Base-by-base conservation (phyloP, 2,797 vertebrate species). In the Sebastes glaucus region DNA sequence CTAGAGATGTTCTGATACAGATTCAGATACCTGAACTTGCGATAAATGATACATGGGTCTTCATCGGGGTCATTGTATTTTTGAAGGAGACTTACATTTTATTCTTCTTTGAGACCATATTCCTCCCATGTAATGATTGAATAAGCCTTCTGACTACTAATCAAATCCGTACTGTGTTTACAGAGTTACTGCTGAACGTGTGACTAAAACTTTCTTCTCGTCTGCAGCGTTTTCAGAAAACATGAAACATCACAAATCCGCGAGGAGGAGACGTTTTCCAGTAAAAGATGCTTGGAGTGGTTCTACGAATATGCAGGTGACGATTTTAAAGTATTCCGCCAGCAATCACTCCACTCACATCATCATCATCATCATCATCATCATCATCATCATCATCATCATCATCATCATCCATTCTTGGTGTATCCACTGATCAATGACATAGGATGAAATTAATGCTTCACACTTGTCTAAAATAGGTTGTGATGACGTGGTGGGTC, bases 231-330 rank as follows among this genome's bases (percentile, higher is more conserved):
- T 96, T 99, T 97, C 94, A 98, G 98, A 95, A 99, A 98, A 95
- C 98, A 98, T 0, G 98, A 99, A 87, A 95, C 97, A 0, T 89
- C 97, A 84, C 97, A 97, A 93, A 99, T 99, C 92, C 97, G 97
- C 53, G 96, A 97, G 85, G 98, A 99, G 85, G 99, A 99, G 88
- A 96, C 95, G n/a, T 99, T 99, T 95, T 98, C 98, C 79, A 99
- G 96, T 96, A 99, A 99, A 93, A 96, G 98, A 83, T 99, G 99
- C 92, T 95, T 99, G 93, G 98, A 99, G 89, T 99, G 99, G 99
- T 99, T 99, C 93, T 99, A 99, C 88, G 98, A 99, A 94, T 99
- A 99, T 61, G 98, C 99, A 96, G 98, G 99, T 99, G 56, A 85
- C 67, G 11, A 20, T 1, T 46, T 32, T n/a, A 53, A 65, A 27